Evolutionary conservation across 92 coral and sea anemone species (phyloP).

Genomic region (Heteractis magnifica): DNA sequence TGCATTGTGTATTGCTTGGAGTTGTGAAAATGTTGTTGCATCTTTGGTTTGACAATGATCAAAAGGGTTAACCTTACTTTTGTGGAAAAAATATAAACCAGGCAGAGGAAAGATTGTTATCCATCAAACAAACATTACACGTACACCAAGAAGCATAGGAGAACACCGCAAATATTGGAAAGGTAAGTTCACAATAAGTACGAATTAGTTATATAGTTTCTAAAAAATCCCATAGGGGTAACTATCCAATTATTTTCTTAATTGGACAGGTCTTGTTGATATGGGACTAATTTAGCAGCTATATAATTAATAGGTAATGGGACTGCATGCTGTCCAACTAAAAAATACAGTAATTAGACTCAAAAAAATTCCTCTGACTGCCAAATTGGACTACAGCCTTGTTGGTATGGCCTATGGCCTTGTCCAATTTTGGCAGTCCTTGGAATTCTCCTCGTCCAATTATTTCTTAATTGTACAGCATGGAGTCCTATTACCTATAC

Average conservation of each 20-base stretch:
- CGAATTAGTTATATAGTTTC: conserved; percentile 10
- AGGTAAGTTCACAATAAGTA: conserved; percentile 35
- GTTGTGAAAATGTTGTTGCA: conserved; percentile 39
- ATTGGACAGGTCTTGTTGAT: no score
- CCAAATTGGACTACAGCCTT: no score
- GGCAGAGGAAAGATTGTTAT: conserved; percentile 6
- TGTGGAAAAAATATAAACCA: conserved; percentile 9
- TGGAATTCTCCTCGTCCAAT: no score
- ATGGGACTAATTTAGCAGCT: neutral
- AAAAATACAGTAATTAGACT: neutral
- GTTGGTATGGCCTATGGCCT: no score
- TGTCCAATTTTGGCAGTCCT: no score
- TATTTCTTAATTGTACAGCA: no score
- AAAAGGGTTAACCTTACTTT: neutral
- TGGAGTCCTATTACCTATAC: no score
- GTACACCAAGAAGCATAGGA: conserved; percentile 34
- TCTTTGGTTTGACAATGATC: conserved; percentile 34
- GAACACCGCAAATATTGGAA: conserved; percentile 39
- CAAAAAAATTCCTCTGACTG: no score
- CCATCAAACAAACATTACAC: neutral
- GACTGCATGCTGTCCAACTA: neutral
- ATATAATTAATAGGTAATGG: no score
- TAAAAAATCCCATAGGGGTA: neutral
- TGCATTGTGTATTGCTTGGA: conserved; percentile 53
- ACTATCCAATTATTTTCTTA: neutral